Evolutionary conservation across 2,113 vertebrate genomes (phyloP), one percentile per base, ranked within the genome.

Genomic region (Tor tambroides): DNA sequence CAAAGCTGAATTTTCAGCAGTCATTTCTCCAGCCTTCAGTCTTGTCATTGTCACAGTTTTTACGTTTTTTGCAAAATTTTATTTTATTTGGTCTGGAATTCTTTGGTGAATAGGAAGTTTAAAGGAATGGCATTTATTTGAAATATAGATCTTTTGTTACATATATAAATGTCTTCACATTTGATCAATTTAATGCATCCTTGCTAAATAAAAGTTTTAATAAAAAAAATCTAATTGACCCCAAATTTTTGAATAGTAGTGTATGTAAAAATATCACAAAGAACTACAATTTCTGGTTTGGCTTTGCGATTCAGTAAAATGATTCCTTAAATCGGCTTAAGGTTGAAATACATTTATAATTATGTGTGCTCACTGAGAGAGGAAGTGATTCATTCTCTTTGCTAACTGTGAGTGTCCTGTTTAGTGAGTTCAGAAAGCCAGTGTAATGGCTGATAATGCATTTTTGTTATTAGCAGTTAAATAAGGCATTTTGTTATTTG

Each of bases 381-480:
- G 23, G 14, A 65, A 26, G 17, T 26, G 12, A 65, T 81, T 65
- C 7, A 46, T 65, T 81, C 28, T 38, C 30, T 23, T 80, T 41
- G 19, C n/a, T 63, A 61, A 26, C 17, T 61, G 1, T 59, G 3
- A 23, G 59, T 67, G n/a, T 82, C 7, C 38, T 43, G 38, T 67
- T 82, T 46, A 82, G 41, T 26, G 79, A 43, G 56, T 26, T 5
- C 23, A 67, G 63, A 28, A 46, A 28, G 77, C 9, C 10, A 76
- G 41, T 5, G 8, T 82, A 65, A 67, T 46, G 80, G 41, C 59
- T 82, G 38, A 49, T 46, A 67, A 46, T 82, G 80, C 38, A 67
- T 61, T 67, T 82, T 67, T 82, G 61, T 82, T 80, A 80, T 80
- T 80, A 76, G 43, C 1, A 12, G 74, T 82, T 67, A 46, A 46